Percentiles rank a stretch among this genome's conserved stretches.
These are phyloP conservation scores for Lasioglossum malachurum DNA, from an alignment of 2,888 invertebrate genomes.

Conservation along the genomic window DNA sequence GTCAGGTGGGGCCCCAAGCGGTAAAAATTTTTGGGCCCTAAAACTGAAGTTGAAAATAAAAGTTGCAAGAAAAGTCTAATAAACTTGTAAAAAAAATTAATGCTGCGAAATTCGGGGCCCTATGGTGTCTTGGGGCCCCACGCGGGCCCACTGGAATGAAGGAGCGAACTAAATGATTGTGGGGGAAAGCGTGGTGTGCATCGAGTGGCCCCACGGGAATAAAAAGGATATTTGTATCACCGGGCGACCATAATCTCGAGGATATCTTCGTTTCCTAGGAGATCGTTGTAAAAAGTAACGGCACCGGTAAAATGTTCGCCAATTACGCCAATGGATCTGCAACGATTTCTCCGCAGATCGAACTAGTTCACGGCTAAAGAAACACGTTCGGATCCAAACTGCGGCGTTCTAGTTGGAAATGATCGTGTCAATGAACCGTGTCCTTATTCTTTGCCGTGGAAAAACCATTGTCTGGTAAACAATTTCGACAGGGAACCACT, in stretches of 20 bases:
- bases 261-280: not conserved
- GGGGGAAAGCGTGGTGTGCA: not conserved
- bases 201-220: not conserved
- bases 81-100: no score
- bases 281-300: not conserved
- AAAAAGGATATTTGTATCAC: not conserved
- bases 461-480: not conserved
- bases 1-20: no score
- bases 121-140: no score
- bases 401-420: not conserved
- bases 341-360: slow-evolving; percentile 28
- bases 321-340: slow-evolving; percentile 3
- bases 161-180: no score
- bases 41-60: no score
- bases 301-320: not conserved
- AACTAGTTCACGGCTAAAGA: slow-evolving; percentile 1
- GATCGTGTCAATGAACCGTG: not conserved
- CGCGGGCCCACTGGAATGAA: no score
- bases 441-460: not conserved
- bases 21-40: no score
- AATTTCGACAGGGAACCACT: not conserved
- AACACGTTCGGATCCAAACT: not conserved
- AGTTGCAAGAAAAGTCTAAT: no score
- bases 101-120: no score
- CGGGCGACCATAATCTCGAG: not conserved